A percentile compares a stretch with the other conserved stretches of the same genome.
Conservation (phyloP, 1,140 invertebrate species). For the Plutomurus gul region DNA sequence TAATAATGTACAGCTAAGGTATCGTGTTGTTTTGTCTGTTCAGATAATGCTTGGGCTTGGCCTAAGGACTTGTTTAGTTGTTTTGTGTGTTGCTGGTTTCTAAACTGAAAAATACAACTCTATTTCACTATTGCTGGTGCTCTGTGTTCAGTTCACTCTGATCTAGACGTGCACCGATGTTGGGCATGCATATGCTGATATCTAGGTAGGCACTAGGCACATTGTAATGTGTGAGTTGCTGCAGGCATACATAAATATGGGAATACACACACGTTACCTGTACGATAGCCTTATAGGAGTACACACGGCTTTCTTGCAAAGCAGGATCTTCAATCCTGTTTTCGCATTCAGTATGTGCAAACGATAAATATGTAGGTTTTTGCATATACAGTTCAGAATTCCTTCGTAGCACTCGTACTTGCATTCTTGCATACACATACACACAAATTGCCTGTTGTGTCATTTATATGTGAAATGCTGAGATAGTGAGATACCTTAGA, state of each 20-base stretch:
- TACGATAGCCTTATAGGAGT: too few relatives aligned
- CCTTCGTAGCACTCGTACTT: background rate
- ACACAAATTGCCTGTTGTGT: background rate
- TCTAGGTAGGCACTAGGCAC: too few relatives aligned
- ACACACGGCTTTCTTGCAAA: slow-evolving; percentile 9
- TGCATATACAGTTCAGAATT: background rate
- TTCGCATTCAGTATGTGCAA: background rate
- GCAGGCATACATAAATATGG: too few relatives aligned
- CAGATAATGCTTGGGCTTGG: slow-evolving; percentile 2
- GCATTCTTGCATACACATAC: background rate
- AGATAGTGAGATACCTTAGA: too few relatives aligned
- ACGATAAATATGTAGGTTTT: slow-evolving; percentile 13
- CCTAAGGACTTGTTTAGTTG: slow-evolving; percentile 11
- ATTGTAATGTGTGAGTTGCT: too few relatives aligned
- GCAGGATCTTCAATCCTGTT: slow-evolving; percentile 15
- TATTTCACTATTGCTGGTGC: too few relatives aligned
- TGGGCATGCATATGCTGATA: too few relatives aligned
- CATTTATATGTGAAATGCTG: background rate
- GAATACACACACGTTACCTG: too few relatives aligned
- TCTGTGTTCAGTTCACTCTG: too few relatives aligned
- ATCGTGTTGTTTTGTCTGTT: background rate
- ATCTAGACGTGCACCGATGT: too few relatives aligned
- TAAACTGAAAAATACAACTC: background rate
- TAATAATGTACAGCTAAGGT: background rate
- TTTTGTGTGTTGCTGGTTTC: slow-evolving; percentile 16